Evolutionary conservation across 2,888 invertebrate species (phyloP).

Genomic region (Sarcophaga rosellei): DNA sequence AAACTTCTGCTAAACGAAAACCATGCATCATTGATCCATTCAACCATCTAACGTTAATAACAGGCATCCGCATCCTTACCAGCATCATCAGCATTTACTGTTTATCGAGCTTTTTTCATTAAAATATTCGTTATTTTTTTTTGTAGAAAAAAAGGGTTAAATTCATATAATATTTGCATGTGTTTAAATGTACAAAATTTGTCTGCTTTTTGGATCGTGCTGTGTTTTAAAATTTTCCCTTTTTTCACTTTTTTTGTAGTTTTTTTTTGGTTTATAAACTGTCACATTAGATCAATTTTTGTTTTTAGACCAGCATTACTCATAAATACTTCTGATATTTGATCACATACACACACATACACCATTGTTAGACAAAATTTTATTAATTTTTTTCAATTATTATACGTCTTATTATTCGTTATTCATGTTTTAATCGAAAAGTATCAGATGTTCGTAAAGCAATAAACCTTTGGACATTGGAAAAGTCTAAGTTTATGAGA

Average conservation of each 20-base stretch:
- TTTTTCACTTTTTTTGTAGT: not conserved
- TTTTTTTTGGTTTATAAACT: slow-evolving; percentile 28
- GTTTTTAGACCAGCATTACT: slow-evolving; percentile 22
- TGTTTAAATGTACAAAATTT: not conserved
- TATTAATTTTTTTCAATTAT: no score
- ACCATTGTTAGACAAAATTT: no score
- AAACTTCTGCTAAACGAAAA: slow-evolving; percentile 2
- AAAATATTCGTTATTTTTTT: not conserved
- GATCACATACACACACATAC: not conserved
- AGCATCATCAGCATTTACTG: not conserved
- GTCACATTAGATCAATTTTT: slow-evolving; percentile 42
- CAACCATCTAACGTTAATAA: slow-evolving; percentile 28
- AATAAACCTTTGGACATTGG: no score
- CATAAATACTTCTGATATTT: slow-evolving; percentile 9
- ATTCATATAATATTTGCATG: slow-evolving; percentile 17
- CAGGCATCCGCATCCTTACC: not conserved
- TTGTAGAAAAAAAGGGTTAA: slow-evolving; percentile 41
- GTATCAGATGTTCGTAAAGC: no score
- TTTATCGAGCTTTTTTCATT: not conserved
- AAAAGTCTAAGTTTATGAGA: no score
- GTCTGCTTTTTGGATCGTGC: slow-evolving; percentile 26
- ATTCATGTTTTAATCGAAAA: no score
- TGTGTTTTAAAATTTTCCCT: not conserved
- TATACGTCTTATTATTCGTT: no score
- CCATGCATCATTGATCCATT: not conserved